Evolutionary conservation across 2,888 invertebrate genomes (phyloP).

Genomic region (Melipona bicolor): DNA sequence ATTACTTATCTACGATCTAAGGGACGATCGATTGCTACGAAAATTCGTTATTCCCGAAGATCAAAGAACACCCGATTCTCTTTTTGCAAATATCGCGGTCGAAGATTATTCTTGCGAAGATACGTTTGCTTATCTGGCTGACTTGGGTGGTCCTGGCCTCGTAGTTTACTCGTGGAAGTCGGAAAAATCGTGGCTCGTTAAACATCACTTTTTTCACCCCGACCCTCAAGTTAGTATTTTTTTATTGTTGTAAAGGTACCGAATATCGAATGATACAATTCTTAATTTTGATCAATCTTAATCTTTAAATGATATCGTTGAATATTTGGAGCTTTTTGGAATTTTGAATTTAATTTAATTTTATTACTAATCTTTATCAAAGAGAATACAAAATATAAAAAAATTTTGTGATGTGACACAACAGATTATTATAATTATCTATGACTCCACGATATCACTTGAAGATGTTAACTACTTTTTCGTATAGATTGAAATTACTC

Average conservation of each 20-base stretch:
- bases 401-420: too few species aligned
- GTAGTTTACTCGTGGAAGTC: slow-evolving; percentile 91
- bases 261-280: not conserved
- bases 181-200: slow-evolving; percentile 90
- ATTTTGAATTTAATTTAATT: too few species aligned
- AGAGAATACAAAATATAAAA: too few species aligned
- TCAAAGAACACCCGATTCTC: slow-evolving; percentile 88
- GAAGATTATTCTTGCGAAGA: slow-evolving; percentile 90
- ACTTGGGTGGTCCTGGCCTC: slow-evolving; percentile 88
- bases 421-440: too few species aligned
- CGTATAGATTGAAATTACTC: not conserved
- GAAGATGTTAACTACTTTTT: not conserved
- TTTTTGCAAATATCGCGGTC: slow-evolving; percentile 91
- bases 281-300: not conserved
- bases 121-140: slow-evolving; percentile 90
- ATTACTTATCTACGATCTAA: slow-evolving; percentile 90
- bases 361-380: too few species aligned
- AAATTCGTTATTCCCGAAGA: slow-evolving; percentile 88
- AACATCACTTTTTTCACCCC: slow-evolving; percentile 89
- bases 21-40: slow-evolving; percentile 89
- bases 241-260: not conserved
- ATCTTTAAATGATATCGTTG: too few species aligned
- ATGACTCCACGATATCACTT: too few species aligned
- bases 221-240: slow-evolving; percentile 86
- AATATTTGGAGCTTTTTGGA: too few species aligned